phyloP scores from a whole-genome alignment of 2,797 vertebrate genomes.

The Lemur catta region DNA sequence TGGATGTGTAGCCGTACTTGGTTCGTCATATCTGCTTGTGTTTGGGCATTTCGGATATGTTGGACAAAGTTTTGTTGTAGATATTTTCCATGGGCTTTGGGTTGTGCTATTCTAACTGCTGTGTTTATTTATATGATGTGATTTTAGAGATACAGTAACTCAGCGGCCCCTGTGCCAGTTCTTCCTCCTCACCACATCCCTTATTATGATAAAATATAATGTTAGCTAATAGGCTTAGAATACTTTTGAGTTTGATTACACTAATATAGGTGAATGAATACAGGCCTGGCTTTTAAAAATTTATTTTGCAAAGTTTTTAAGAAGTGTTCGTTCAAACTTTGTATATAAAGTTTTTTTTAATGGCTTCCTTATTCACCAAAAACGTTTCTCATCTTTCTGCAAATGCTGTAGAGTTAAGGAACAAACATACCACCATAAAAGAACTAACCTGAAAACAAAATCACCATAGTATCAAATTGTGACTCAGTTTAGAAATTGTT shows the following conservation, averaged over 20 bases:
- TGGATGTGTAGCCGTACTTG: neutral
- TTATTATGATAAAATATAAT: neutral
- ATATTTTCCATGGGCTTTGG: neutral
- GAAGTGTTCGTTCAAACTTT: neutral
- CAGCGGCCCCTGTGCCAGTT: neutral
- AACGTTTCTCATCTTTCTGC: neutral
- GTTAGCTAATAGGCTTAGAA: neutral
- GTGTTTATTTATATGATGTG: neutral
- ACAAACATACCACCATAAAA: neutral
- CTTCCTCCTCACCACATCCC: neutral
- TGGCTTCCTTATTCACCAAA: neutral
- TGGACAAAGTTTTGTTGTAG: neutral
- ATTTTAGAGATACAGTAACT: neutral
- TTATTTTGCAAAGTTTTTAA: neutral
- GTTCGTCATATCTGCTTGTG: neutral
- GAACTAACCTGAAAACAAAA: neutral
- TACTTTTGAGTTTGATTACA: neutral
- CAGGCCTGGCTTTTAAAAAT: neutral
- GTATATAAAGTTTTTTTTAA: neutral
- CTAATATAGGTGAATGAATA: neutral
- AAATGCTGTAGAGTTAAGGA: neutral
- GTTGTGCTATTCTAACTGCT: neutral
- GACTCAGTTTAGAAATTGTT: neutral
- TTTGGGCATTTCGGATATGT: neutral
- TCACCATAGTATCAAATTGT: neutral